Evolutionary conservation across 1,140 invertebrate species (phyloP).

Genomic region (Hypothenemus hampei): DNA sequence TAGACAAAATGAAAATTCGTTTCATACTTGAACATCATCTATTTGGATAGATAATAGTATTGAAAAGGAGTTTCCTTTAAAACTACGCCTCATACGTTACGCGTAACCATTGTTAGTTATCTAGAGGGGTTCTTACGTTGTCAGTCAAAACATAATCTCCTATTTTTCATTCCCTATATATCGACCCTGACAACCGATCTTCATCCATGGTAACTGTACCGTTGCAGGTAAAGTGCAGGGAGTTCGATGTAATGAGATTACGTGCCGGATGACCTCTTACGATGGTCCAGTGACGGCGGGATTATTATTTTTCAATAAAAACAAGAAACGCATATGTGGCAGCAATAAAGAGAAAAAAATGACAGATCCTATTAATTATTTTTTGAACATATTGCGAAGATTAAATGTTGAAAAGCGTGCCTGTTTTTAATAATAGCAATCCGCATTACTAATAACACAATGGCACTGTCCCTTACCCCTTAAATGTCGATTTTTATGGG

Average conservation of each 20-base stretch:
- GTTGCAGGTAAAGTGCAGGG: conserved; percentile 27
- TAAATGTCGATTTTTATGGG: conserved; percentile 16
- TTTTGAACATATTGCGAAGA: conserved; percentile 24
- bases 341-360: conserved; percentile 1
- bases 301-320: not conserved
- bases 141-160: conserved; percentile 29
- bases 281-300: conserved; percentile 10
- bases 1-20: too few species aligned
- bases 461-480: conserved; percentile 16
- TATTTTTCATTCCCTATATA: conserved; percentile 29
- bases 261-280: conserved; percentile 12
- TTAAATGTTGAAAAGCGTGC: conserved; percentile 21
- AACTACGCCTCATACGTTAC: not conserved
- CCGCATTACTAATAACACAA: conserved; percentile 28
- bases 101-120: conserved; percentile 24
- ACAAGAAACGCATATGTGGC: not conserved
- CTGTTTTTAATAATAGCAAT: conserved; percentile 28
- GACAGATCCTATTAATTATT: conserved; percentile 10
- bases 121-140: conserved; percentile 28
- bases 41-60: too few species aligned
- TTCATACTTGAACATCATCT: too few species aligned
- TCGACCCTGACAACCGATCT: conserved; percentile 23
- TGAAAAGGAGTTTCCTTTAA: conserved; percentile 9
- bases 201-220: conserved; percentile 19
- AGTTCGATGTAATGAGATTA: conserved; percentile 23